Base-by-base conservation (phyloP, 2,113 vertebrate genomes). In the Serilophus lunatus region DNA sequence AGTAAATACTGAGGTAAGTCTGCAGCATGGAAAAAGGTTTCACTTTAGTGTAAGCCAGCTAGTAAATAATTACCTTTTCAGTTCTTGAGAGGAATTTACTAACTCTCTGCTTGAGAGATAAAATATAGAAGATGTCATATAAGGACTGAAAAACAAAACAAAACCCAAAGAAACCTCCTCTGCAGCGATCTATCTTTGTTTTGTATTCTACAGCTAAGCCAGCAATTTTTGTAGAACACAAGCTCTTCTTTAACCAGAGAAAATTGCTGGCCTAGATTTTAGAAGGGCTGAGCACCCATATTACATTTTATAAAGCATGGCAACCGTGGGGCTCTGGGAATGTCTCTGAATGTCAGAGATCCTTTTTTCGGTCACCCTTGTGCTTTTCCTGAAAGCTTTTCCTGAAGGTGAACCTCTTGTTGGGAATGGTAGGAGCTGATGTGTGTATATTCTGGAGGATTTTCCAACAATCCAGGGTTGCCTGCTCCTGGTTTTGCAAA, bases 201-300 rank as follows among this genome's bases (percentile, higher is more conserved):
- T 95, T 95, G 61, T 92, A 57, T 54, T 95, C 53, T 80, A 91
- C 69, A 47, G 92, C 72, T 95, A 95, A 95, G 92, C 91, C 92
- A 93, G 94, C 83, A 95, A 93, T 97, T 97, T 96, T 75, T 96
- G 94, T 74, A 92, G 84, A 93, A 82, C 89, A 81, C 81, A 96
- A 86, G 74, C 95, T 88, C 90, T 82, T 96, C 94, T 92, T 96
- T 96, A 95, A 82, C 54, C 88, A 68, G 95, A 95, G 96, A 93
- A 96, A 93, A 96, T 96, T 97, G 92, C 92, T 86, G 95, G 80
- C 92, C 88, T 96, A 92, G 76, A 78, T 95, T 92, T 88, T 61
- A 5, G 12, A 74, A 88, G n/a, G 88, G 82, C 75, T 88, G 79
- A 90, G 88, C 90, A 93, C 82, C 92, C 89, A 6, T 91, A 51